Conservation (phyloP, 1,140 invertebrate genomes). For the Drosophila ficusphila region DNA sequence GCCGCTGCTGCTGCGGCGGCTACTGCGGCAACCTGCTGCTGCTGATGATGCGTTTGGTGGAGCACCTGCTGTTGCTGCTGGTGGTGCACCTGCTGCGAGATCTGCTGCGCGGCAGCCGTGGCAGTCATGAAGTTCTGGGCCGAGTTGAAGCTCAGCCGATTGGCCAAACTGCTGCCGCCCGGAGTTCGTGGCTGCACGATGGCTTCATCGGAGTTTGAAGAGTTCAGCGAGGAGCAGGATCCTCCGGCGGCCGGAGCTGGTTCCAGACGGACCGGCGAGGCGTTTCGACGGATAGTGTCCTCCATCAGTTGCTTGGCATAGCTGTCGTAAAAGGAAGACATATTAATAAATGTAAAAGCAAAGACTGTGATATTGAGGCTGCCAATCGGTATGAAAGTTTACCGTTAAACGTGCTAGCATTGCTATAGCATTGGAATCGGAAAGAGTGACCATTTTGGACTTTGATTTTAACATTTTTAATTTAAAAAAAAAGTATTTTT, state of each 20-base stretch:
- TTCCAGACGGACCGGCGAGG: slow-evolving; percentile 92
- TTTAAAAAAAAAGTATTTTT: not conserved
- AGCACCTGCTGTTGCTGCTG: slow-evolving; percentile 60
- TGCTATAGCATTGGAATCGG: not conserved
- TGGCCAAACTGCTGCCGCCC: slow-evolving; percentile 59
- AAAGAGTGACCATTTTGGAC: not conserved
- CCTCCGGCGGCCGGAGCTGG: slow-evolving; percentile 83
- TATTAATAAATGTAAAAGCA: not conserved
- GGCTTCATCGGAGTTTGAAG: slow-evolving; percentile 90
- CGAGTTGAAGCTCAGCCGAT: slow-evolving; percentile 84
- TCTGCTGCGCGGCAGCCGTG: slow-evolving; percentile 80
- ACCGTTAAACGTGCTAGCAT: slow-evolving; percentile 4
- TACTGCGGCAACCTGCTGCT: slow-evolving; percentile 63
- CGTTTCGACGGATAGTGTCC: slow-evolving; percentile 95
- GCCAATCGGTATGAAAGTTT: not conserved
- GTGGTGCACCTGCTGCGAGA: slow-evolving; percentile 56
- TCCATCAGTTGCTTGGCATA: slow-evolving; percentile 96
- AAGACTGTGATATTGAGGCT: not conserved
- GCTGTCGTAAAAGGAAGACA: slow-evolving; percentile 84
- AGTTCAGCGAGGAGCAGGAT: slow-evolving; percentile 89
- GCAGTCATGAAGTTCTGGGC: slow-evolving; percentile 82
- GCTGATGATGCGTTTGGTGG: slow-evolving; percentile 53
- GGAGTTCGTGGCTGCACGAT: slow-evolving; percentile 75
- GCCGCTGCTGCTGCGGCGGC: slow-evolving; percentile 67
- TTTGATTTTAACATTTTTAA: not conserved